phyloP scores from a whole-genome alignment of 2,888 invertebrate genomes.

The Rotaria socialis region DNA sequence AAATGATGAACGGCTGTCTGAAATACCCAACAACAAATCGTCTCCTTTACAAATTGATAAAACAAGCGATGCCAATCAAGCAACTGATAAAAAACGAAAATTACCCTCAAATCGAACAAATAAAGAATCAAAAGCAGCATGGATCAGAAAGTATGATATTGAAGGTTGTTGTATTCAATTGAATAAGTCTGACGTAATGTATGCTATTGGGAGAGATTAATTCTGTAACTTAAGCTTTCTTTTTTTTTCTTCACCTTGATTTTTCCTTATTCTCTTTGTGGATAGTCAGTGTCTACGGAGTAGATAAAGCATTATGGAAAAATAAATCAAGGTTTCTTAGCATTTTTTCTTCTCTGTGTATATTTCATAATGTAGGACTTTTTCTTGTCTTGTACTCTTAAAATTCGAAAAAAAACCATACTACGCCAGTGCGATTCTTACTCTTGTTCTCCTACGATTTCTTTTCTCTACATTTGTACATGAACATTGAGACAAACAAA shows the following conservation, averaged over 20 bases:
- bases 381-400: not conserved
- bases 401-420: not conserved
- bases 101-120: not conserved
- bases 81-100: not conserved
- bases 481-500: not conserved
- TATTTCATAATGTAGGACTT: not conserved
- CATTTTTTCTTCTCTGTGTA: not conserved
- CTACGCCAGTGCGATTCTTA: not conserved
- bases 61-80: not conserved
- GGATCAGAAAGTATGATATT: not conserved
- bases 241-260: not conserved
- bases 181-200: not conserved
- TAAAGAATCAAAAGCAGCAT: not conserved
- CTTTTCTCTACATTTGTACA: not conserved
- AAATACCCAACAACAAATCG: not conserved
- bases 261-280: not conserved
- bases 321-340: not conserved
- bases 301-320: not conserved
- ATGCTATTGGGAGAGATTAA: not conserved
- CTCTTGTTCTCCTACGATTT: not conserved
- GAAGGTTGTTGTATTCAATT: not conserved
- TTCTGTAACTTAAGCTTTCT: not conserved
- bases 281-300: constrained; percentile 25
- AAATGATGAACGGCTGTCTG: not conserved
- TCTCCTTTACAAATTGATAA: not conserved